Conservation (phyloP, 1,140 invertebrate genomes). For the Drosophila sulfurigaster region DNA sequence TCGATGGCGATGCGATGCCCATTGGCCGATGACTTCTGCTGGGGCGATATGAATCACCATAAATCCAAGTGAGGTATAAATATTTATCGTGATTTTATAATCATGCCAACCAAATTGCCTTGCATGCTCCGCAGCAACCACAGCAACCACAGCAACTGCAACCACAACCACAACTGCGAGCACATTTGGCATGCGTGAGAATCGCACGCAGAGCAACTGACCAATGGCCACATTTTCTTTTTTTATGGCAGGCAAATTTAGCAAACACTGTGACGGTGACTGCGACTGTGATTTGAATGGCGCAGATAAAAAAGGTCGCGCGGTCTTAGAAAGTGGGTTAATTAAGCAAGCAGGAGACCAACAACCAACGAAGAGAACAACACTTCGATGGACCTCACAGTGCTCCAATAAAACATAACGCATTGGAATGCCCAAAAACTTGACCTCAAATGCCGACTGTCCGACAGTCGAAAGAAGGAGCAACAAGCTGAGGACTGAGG, state of each 20-base stretch:
- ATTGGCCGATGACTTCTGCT: slow-evolving; percentile 67
- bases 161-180: background rate
- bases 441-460: slow-evolving; percentile 61
- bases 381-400: slow-evolving; percentile 3
- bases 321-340: slow-evolving; percentile 72
- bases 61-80: slow-evolving; percentile 80
- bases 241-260: slow-evolving; percentile 68
- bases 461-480: too few species aligned
- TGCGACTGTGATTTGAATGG: slow-evolving; percentile 50
- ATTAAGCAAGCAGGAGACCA: slow-evolving; percentile 48
- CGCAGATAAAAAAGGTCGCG: slow-evolving; percentile 60
- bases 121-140: slow-evolving; percentile 28
- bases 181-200: slow-evolving; percentile 67
- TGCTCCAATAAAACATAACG: slow-evolving; percentile 74
- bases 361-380: background rate
- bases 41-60: slow-evolving; percentile 73
- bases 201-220: slow-evolving; percentile 53
- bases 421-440: slow-evolving; percentile 63
- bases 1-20: slow-evolving; percentile 33
- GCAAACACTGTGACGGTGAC: slow-evolving; percentile 20
- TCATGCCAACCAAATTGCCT: slow-evolving; percentile 52
- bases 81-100: slow-evolving; percentile 81
- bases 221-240: slow-evolving; percentile 35
- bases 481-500: too few species aligned
- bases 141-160: slow-evolving; percentile 11